Evolutionary conservation across 2,113 vertebrate genomes (phyloP), one percentile per base, ranked within the genome.

Genomic region (Sula dactylatra): DNA sequence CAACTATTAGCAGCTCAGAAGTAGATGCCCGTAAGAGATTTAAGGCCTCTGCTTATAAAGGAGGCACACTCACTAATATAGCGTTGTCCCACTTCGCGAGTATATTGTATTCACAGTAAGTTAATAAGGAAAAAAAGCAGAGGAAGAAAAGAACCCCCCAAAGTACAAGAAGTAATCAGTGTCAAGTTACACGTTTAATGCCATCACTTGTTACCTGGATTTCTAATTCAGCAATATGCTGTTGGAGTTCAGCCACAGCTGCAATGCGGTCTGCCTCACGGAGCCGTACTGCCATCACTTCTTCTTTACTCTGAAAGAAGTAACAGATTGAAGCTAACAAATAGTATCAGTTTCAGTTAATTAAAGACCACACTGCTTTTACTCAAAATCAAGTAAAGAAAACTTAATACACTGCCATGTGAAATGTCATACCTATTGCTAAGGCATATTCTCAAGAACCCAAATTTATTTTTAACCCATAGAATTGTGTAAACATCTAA

Each of bases 241-340:
- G 99, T 76, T 99, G 99, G 20, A 99, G 98, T 32, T 99, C 99
- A 34, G 99, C 99, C 98, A 99, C 99, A 40, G 99, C 98, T 71
- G 99, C 99, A 17, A 99, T 99, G 97, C 99, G 99, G 88, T 99
- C 99, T 83, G 99, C 99, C 90, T 99, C 99, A 47, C 99, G 98
- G 79, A 99, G 98, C 92, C 99, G 98, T 64, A 99, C 99, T 25
- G 99, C 99, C 99, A 99, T 99, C 96, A 99, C 99, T 90, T 99
- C 99, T 96, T 99, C 99, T 88, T 99, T 99, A 95, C 98, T 99
- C 99, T 99, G 95, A 18, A 96, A 94, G 32, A 7, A 90, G 62
- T 71, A 67, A 85, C 1, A 91, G 49, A 85, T 21, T 24, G 59
- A 70, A 79, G 70, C 25, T 80, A 82, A 76, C 12, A 76, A 59